Conservation (phyloP, 35 echinoderm and acorn worm species). For the Hemicentrotus pulcherrimus region DNA sequence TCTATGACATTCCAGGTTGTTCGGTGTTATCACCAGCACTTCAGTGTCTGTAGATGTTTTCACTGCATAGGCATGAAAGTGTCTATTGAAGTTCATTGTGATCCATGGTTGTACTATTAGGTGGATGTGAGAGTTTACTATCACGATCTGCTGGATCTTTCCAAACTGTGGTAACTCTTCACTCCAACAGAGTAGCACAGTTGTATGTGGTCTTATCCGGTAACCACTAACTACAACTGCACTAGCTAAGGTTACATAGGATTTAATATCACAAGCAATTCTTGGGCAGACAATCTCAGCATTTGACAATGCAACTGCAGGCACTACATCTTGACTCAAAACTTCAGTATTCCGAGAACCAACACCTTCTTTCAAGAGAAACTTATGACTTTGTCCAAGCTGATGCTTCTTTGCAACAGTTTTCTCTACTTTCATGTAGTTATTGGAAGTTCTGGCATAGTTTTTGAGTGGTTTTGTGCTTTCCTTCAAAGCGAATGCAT, state of each 20-base stretch:
- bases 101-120: conserved; percentile 19
- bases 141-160: conserved; percentile 25
- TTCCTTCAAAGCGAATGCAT: conserved; percentile 57
- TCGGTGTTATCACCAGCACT: neutral
- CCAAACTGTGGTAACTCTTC: conserved; percentile 45
- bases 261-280: neutral
- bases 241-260: conserved; percentile 1
- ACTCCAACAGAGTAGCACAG: conserved; percentile 17
- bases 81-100: conserved; percentile 27
- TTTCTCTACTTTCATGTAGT: conserved; percentile 51
- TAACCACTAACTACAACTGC: conserved; percentile 34
- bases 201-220: neutral
- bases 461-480: conserved; percentile 54
- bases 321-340: conserved; percentile 45
- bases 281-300: conserved; percentile 13
- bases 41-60: neutral
- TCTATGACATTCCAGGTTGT: neutral
- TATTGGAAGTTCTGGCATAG: conserved; percentile 41
- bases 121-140: neutral
- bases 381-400: conserved; percentile 36
- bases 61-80: conserved; percentile 47
- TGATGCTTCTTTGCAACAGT: conserved; percentile 57
- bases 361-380: conserved; percentile 39
- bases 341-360: conserved; percentile 48
- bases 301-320: neutral